Conservation (phyloP, 2,113 vertebrate species). For the Tenrec ecaudatus region DNA sequence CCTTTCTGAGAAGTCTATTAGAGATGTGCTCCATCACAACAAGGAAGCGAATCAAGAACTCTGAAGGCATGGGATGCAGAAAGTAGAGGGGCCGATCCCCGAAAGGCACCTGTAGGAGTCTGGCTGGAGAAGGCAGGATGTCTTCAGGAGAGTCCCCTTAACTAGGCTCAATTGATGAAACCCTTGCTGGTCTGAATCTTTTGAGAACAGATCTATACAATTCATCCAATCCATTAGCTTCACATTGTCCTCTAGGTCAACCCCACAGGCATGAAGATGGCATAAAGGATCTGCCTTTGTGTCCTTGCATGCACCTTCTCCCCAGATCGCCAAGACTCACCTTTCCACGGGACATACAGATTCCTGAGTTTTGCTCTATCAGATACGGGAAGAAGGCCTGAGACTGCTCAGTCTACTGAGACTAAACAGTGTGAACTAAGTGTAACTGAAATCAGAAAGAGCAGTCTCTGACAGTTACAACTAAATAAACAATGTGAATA, state of each 20-base stretch:
- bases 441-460: not conserved
- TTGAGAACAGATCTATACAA: not conserved
- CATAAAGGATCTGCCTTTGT: too few relatives aligned
- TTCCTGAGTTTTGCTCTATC: too few relatives aligned
- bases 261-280: too few relatives aligned
- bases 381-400: too few relatives aligned
- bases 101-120: rapidly evolving
- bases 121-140: not conserved
- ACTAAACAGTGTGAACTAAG: too few relatives aligned
- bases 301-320: too few relatives aligned
- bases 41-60: not conserved
- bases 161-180: not conserved
- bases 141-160: not conserved
- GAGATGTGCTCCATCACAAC: not conserved
- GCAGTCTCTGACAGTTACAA: not conserved
- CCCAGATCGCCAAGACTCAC: too few relatives aligned
- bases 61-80: not conserved
- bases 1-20: constrained; percentile 17
- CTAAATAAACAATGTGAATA: not conserved
- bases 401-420: too few relatives aligned
- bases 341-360: too few relatives aligned
- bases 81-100: not conserved
- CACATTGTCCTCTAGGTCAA: too few relatives aligned
- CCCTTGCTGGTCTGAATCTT: not conserved
- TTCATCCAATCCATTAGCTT: too few relatives aligned